Conservation (phyloP, 64 coral and sea anemone genomes). For the Anthopleura sola region DNA sequence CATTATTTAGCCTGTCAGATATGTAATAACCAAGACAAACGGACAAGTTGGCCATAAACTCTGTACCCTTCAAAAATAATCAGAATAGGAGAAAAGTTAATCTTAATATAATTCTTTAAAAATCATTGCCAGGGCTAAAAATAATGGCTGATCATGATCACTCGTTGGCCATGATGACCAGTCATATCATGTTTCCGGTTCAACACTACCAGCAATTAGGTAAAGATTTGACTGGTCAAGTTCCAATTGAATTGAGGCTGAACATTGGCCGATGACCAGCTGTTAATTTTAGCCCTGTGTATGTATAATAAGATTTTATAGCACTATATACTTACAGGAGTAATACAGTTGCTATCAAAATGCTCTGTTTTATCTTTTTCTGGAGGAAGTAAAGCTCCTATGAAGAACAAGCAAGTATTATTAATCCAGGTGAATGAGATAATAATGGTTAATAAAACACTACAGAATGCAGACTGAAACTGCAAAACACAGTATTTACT, state of each 20-base stretch:
- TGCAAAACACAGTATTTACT: too few species aligned
- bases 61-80: conserved; percentile 72
- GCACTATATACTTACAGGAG: conserved; percentile 93
- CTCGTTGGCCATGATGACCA: too few species aligned
- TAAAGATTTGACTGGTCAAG: too few species aligned
- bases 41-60: conserved; percentile 96
- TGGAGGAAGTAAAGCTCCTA: conserved; percentile 80
- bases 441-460: too few species aligned
- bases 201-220: too few species aligned
- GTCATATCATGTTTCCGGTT: too few species aligned
- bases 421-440: neutral
- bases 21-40: conserved; percentile 89
- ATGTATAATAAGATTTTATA: too few species aligned
- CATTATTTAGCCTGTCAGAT: conserved; percentile 87
- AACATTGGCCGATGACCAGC: too few species aligned
- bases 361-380: conserved; percentile 99
- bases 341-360: conserved; percentile 99
- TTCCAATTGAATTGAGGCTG: too few species aligned
- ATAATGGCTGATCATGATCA: too few species aligned
- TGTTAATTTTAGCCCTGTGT: too few species aligned
- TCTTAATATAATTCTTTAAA: neutral
- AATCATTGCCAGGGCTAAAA: neutral
- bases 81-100: neutral
- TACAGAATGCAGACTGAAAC: too few species aligned
- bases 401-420: neutral